Evolutionary conservation across 2,797 vertebrate species (phyloP), one percentile per base, ranked within the genome.

Genomic region (Anguilla anguilla): DNA sequence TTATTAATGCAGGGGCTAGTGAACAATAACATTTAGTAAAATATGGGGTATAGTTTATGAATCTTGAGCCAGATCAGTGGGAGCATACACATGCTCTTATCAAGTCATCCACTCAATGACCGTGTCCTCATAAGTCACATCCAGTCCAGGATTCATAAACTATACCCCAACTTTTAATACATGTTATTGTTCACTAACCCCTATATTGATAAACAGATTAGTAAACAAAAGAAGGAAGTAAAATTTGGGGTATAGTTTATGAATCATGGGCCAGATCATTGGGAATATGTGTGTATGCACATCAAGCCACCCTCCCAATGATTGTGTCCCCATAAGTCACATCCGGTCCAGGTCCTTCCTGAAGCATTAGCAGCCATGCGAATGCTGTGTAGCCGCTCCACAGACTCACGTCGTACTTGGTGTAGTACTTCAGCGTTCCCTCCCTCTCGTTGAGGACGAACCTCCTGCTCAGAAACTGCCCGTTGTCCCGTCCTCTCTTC

Each of bases 401-500:
- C 25, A 61, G 91, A 93, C 98, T 97, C 90, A 98, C 98, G 59
- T 98, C 98, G 88, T 92, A 94, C 93, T 97, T 98, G 89, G 94
- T 96, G 91, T 96, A 98, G 90, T 98, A 98, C 91, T 98, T 98
- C 84, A 98, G 95, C 57, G 95, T 97, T 6, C 97, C 97, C 79
- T 98, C 98, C 89, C 94, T 91, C 93, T 97, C 96, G 0, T 96
- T 97, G 86, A 98, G 96, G 86, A 98, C 93, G 82, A 98, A 98
- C 89, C 97, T 95, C 87, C 97, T 95, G 92, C 89, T 96, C 84
- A 97, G 89, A 90, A 98, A 98, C 94, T 98, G 97, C 5, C 97
- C 97, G 0, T 95, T 98, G 94, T 98, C 97, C 92, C 97, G 95
- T 77, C 97, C 97, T 86, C 96, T 95, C 91, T 98, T 98, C 96